These are phyloP conservation scores for Diglossa brunneiventris DNA, from an alignment of 2,113 vertebrate species.

Conservation along the genomic window DNA sequence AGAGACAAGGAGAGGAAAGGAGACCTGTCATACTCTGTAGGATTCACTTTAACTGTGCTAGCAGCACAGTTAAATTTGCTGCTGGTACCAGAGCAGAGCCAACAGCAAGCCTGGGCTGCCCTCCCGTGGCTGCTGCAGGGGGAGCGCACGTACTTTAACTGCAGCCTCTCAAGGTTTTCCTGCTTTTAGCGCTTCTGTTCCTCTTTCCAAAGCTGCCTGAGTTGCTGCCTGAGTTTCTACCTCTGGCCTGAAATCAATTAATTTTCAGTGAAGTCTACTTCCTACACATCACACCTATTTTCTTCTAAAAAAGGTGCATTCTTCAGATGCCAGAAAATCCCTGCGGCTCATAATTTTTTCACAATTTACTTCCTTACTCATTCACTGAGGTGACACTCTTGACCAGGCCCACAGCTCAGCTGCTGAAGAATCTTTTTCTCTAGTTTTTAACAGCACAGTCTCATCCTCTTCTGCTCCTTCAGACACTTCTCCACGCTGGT, in stretches of 20 bases:
- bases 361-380: not conserved
- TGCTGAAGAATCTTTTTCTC: not conserved
- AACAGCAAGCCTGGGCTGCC: constrained; percentile 46
- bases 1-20: not conserved
- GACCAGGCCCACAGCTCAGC: fast-evolving
- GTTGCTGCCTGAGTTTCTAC: not conserved
- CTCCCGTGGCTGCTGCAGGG: constrained; percentile 21
- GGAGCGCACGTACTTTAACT: fast-evolving
- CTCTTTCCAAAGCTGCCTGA: not conserved
- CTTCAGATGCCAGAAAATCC: not conserved
- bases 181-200: not conserved
- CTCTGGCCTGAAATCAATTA: not conserved
- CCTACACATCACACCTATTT: fast-evolving
- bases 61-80: not conserved
- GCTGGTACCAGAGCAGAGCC: fast-evolving
- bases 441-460: not conserved
- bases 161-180: not conserved
- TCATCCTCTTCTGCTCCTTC: not conserved
- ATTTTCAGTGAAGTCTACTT: not conserved
- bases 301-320: not conserved
- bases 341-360: not conserved
- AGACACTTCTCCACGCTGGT: not conserved
- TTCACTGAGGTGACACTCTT: not conserved
- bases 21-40: not conserved
- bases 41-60: not conserved